These are phyloP conservation scores for Caenorhabditis doughertyi DNA, from an alignment of 2,888 invertebrate species.

Conservation along the genomic window DNA sequence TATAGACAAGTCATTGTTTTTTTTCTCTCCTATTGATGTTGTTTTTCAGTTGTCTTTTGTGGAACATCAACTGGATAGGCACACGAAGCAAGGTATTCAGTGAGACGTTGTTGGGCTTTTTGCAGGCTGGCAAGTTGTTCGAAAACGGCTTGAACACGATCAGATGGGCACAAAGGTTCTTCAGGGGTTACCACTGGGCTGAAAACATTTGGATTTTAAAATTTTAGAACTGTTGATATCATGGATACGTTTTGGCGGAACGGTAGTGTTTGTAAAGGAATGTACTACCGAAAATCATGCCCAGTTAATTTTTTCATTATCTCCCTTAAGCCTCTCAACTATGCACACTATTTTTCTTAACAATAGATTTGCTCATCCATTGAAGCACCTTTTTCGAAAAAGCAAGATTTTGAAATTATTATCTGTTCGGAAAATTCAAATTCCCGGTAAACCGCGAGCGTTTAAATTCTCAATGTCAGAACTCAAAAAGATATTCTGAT, in stretches of 20 bases:
- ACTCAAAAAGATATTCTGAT: not conserved
- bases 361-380: too few species aligned
- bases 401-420: too few species aligned
- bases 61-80: conserved; percentile 36
- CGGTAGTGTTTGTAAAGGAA: too few species aligned
- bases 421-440: too few species aligned
- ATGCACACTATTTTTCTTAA: too few species aligned
- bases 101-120: conserved; percentile 56
- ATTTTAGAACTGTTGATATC: too few species aligned
- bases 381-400: too few species aligned
- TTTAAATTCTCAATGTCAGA: not conserved
- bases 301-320: too few species aligned
- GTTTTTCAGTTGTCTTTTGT: conserved; percentile 4
- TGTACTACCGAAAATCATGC: too few species aligned
- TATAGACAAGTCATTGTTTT: conserved; percentile 7
- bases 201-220: not conserved
- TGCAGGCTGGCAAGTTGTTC: conserved; percentile 53
- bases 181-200: conserved; percentile 52
- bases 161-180: conserved; percentile 49
- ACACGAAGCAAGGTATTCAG: conserved; percentile 56
- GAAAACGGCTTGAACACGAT: conserved; percentile 53
- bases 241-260: too few species aligned
- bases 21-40: conserved; percentile 24
- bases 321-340: too few species aligned
- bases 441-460: too few species aligned